Evolutionary conservation across 2,113 vertebrate genomes (phyloP).

Genomic region (Larimichthys crocea): DNA sequence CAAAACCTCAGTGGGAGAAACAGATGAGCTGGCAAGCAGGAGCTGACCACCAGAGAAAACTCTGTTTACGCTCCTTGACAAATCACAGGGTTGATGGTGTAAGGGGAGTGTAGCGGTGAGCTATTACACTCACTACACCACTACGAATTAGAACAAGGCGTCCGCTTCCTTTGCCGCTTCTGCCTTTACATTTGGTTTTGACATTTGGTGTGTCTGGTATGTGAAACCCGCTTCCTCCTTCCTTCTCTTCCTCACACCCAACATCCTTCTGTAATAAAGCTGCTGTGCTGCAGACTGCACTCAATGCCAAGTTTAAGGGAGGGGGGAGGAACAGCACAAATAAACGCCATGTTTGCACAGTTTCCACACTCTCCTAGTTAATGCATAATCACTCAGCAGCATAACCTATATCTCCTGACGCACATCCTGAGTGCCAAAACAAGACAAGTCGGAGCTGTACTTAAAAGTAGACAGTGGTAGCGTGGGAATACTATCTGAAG

Average conservation of each 20-base stretch:
- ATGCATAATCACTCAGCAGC: background rate
- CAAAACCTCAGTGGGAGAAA: constrained; percentile 56
- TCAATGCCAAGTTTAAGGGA: constrained; percentile 48
- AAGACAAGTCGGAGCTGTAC: background rate
- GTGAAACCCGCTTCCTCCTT: constrained; percentile 65
- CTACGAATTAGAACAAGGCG: constrained; percentile 46
- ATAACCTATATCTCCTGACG: background rate
- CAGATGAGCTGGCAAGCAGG: constrained; percentile 44
- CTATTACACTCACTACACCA: constrained; percentile 56
- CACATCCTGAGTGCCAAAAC: background rate
- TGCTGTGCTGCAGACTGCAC: constrained; percentile 30
- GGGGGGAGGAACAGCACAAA: constrained; percentile 29
- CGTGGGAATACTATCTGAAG: background rate
- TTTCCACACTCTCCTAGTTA: constrained; percentile 15
- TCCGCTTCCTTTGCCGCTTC: constrained; percentile 50
- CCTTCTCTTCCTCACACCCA: constrained; percentile 59
- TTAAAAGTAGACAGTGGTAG: background rate
- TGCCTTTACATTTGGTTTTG: constrained; percentile 60
- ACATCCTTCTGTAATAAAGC: constrained; percentile 55
- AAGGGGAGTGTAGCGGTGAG: constrained; percentile 54
- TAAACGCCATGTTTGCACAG: constrained; percentile 11
- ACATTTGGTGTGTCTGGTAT: constrained; percentile 45
- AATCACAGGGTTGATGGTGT: constrained; percentile 66
- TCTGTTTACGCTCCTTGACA: constrained; percentile 60
- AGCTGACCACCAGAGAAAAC: constrained; percentile 60